These are phyloP conservation scores for Rhopalosiphum nymphaeae DNA, from an alignment of 2,888 invertebrate genomes.

Conservation along the genomic window DNA sequence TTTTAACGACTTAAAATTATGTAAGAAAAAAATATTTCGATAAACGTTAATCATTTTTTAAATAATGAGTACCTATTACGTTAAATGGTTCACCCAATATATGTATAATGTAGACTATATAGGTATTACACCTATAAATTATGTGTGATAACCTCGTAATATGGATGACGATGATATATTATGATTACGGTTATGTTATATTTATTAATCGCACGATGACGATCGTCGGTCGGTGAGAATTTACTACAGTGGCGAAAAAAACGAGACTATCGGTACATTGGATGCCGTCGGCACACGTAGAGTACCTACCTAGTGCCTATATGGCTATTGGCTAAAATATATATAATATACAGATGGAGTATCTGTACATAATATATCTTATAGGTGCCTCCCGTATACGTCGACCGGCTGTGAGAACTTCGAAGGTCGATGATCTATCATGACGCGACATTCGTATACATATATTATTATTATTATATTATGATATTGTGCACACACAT, in stretches of 20 bases:
- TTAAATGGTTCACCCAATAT: neutral
- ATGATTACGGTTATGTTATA: neutral
- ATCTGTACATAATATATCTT: neutral
- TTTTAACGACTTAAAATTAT: neutral
- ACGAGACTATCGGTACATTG: neutral
- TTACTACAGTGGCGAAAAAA: neutral
- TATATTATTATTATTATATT: neutral
- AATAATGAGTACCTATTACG: neutral
- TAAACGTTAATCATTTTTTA: neutral
- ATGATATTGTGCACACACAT: neutral
- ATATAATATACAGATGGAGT: neutral
- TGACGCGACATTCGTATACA: neutral
- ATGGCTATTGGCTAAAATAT: neutral
- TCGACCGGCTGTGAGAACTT: neutral
- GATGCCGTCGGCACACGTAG: neutral
- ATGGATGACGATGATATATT: neutral
- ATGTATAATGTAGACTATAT: neutral
- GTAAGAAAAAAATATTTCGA: neutral
- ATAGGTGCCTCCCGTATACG: neutral
- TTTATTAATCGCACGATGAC: neutral
- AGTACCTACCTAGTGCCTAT: neutral
- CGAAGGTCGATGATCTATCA: conserved; percentile 39
- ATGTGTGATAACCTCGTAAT: neutral
- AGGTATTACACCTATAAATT: neutral
- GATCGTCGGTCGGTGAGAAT: neutral